Base-by-base conservation (phyloP, 2,888 invertebrate species). In the Antitype chi region DNA sequence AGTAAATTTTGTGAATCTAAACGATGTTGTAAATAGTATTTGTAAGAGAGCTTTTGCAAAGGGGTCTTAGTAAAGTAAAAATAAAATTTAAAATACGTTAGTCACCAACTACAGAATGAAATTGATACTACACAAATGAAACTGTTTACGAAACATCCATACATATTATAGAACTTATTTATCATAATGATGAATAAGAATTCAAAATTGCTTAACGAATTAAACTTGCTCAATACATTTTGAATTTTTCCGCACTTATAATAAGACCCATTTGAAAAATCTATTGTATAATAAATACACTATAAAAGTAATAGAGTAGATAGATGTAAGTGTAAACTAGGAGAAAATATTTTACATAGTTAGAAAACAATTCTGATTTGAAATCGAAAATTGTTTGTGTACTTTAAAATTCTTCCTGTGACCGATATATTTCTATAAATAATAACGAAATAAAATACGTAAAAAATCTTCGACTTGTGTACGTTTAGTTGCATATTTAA, bases 311-410 rank as follows among this genome's bases (percentile, higher is more conserved):
- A 81, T 85, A 81, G 72, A 82, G 76, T 86, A 85, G 73, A 78
- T 85, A 82, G 75, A 68, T 64, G 63, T 88, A 88, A 88, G 89
- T 52, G 77, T 89, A 90, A 89, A 88, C 85, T 89, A 91, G 87
- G 91, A 90, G 88, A 91, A 92, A 91, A 93, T 92, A 93, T 92
- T 95, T 94, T 94, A 93, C 92, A 92, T 90, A 95, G 94, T 93
- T 95, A 95, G 94, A 93, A 92, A 92, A 91, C 89, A 94, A 93
- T 91, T 93, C 90, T 93, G 88, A 91, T 94, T 94, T 94, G 81
- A 89, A 90, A 90, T 91, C 88, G 80, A 85, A 78, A 69, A 90
- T 90, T 91, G 89, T 92, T 91, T 89, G 87, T 92, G 90, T 87
- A 87, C 79, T 85, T 86, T 81, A 90, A 89, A 87, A 91, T 92